Percentiles rank a stretch among this genome's conserved stretches.
phyloP scores from a whole-genome alignment of 2,113 vertebrate genomes.

The Orcinus orca region DNA sequence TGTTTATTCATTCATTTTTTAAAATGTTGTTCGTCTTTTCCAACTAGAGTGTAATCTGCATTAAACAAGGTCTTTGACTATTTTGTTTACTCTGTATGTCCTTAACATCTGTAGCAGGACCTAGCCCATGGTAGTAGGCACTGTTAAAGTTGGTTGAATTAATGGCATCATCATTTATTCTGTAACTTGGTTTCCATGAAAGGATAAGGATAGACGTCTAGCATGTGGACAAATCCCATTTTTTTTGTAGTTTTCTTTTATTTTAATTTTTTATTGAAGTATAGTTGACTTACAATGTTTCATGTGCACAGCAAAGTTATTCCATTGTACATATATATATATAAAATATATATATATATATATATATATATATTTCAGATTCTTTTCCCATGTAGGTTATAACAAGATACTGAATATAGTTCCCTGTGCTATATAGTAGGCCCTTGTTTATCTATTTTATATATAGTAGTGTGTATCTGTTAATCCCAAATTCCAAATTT shows the following conservation, averaged over 20 bases:
- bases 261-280: background rate
- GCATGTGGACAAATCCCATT: background rate
- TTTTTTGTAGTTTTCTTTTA: background rate
- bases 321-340: background rate
- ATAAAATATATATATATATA: background rate
- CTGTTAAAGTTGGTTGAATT: background rate
- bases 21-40: background rate
- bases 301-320: background rate
- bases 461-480: background rate
- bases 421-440: background rate
- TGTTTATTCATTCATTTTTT: background rate
- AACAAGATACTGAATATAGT: background rate
- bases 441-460: background rate
- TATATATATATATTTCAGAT: too few relatives aligned
- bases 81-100: background rate
- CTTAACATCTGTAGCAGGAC: background rate
- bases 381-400: background rate
- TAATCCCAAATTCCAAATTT: background rate
- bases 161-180: background rate
- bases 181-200: background rate
- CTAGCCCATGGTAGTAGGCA: background rate
- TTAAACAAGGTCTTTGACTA: background rate
- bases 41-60: background rate
- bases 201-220: background rate
- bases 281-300: background rate